These are phyloP conservation scores for Leucosticte australis DNA, from an alignment of 2,113 vertebrate species.

Conservation along the genomic window DNA sequence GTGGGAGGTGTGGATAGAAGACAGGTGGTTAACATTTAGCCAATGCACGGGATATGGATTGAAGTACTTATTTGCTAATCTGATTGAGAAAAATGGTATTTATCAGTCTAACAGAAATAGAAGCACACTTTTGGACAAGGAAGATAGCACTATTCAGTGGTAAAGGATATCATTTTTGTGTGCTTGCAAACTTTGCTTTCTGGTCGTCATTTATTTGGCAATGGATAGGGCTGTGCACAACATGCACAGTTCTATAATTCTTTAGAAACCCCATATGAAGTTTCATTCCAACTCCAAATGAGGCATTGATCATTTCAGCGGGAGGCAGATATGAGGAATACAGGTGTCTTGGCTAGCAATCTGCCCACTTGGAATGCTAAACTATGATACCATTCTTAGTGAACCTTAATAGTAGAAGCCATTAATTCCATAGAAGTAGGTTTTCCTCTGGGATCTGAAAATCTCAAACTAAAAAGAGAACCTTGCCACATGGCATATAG, in stretches of 20 bases:
- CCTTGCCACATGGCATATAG: neutral
- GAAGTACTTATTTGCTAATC: neutral
- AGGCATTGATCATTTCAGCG: neutral
- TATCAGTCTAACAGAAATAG: neutral
- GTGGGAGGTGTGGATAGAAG: neutral
- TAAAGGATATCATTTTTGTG: neutral
- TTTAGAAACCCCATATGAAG: neutral
- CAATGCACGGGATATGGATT: neutral
- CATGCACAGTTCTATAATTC: neutral
- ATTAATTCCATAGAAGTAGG: neutral
- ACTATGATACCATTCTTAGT: neutral
- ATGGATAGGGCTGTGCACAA: neutral
- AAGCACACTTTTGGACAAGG: neutral
- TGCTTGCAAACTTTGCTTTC: neutral
- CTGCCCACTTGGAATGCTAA: neutral
- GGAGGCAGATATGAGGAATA: neutral
- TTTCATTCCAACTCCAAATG: neutral
- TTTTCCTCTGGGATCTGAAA: neutral
- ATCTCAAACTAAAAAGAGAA: neutral
- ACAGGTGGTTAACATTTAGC: neutral
- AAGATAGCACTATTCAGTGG: neutral
- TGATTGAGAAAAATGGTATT: neutral
- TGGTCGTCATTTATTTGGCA: neutral
- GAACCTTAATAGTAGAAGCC: neutral
- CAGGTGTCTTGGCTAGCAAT: neutral